Evolutionary conservation across 2,797 vertebrate genomes (phyloP).

Genomic region (Ambastaia sidthimunki): DNA sequence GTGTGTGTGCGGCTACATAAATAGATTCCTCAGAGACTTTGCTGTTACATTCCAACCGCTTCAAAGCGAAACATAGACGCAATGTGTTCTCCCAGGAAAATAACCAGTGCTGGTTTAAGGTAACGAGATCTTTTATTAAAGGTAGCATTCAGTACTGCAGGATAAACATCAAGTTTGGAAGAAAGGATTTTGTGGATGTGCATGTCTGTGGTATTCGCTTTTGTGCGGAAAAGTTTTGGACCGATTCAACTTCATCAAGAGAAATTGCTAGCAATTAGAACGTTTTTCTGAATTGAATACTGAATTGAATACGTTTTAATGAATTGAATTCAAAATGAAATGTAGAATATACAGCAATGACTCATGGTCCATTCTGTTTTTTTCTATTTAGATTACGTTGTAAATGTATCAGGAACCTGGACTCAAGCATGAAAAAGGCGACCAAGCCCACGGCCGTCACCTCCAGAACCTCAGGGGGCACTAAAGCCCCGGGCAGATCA

Average conservation of each 20-base stretch:
- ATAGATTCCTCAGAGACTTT: slow-evolving; percentile 39
- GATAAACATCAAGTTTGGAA: background rate
- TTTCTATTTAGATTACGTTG: slow-evolving; percentile 69
- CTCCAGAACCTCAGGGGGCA: slow-evolving; percentile 54
- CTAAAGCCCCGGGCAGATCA: slow-evolving; percentile 77
- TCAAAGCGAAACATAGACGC: slow-evolving; percentile 7
- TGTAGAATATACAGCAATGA: background rate
- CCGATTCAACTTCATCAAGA: too few species aligned
- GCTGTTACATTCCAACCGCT: slow-evolving; percentile 36
- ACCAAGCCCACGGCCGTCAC: slow-evolving; percentile 77
- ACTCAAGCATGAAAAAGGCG: slow-evolving; percentile 88
- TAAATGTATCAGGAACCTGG: slow-evolving; percentile 85
- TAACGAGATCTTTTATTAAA: slow-evolving; percentile 43
- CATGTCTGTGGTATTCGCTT: too few species aligned
- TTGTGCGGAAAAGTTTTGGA: too few species aligned
- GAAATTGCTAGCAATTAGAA: background rate
- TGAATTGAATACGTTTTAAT: too few species aligned
- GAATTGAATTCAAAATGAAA: too few species aligned
- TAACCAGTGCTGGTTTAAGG: slow-evolving; percentile 56
- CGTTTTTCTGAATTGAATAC: too few species aligned
- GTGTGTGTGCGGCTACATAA: slow-evolving; percentile 48
- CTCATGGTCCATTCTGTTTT: background rate
- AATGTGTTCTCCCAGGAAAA: slow-evolving; percentile 65
- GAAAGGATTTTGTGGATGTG: too few species aligned
- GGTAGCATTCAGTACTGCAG: background rate